Evolutionary conservation across 2,888 invertebrate genomes (phyloP).

Genomic region (Anoncus sp.): DNA sequence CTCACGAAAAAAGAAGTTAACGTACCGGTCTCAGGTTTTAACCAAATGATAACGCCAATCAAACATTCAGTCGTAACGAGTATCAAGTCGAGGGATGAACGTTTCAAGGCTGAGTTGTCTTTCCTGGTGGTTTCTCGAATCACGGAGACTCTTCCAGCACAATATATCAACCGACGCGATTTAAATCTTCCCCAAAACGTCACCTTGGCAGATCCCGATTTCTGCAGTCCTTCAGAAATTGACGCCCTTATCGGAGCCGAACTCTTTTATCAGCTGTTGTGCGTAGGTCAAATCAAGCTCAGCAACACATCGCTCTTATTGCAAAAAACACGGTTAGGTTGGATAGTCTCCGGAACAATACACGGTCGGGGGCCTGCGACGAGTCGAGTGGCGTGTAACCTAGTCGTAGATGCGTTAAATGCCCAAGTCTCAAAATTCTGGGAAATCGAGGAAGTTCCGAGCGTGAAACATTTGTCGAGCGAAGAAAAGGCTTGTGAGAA

Average conservation of each 20-base stretch:
- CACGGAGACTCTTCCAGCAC: conserved; percentile 45
- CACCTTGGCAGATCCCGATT: conserved; percentile 52
- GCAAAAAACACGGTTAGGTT: conserved; percentile 57
- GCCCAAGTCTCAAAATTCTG: conserved; percentile 42
- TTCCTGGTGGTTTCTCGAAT: conserved; percentile 53
- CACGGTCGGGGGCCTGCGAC: neutral
- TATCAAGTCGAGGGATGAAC: conserved; percentile 42
- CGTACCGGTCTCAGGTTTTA: conserved; percentile 42
- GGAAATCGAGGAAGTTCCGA: conserved; percentile 40
- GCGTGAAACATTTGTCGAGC: neutral
- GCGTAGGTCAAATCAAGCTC: conserved; percentile 48
- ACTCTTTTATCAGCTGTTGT: conserved; percentile 49
- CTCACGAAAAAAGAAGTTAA: conserved; percentile 33
- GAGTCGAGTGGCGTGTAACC: neutral
- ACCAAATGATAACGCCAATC: conserved; percentile 36
- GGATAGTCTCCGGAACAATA: conserved; percentile 45
- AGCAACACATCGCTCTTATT: conserved; percentile 13
- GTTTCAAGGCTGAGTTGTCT: conserved; percentile 18
- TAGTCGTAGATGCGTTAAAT: neutral
- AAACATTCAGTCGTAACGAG: conserved; percentile 25
- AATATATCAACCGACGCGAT: conserved; percentile 26
- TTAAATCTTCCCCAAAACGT: conserved; percentile 50
- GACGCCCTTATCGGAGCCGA: conserved; percentile 55
- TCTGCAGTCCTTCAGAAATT: conserved; percentile 44
- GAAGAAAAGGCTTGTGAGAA: conserved; percentile 32